Base-by-base conservation (phyloP, 92 coral and sea anemone genomes). In the Paramuricea clavata region DNA sequence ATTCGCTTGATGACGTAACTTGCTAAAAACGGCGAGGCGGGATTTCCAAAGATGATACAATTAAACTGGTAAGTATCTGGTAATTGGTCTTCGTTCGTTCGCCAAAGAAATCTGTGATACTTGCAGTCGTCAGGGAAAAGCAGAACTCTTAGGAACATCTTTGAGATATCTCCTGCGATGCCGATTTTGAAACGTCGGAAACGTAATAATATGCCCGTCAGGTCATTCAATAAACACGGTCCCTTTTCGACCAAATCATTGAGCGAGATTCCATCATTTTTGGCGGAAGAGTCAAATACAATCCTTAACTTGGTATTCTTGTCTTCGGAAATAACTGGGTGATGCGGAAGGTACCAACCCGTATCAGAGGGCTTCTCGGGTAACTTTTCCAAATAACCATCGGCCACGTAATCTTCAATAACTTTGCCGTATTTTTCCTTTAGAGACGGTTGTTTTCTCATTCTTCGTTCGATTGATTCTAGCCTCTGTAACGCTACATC, bases 271-370 rank as follows among this genome's bases (percentile, higher is more conserved):
- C 69, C 79, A 12, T 52, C n/a, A 25, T 6, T 34, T 59, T 49
- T 54, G 10, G 83, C 83, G 2, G 70, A 60, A 16, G 79, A 78
- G 25, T 67, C 72, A 32, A 65, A 65, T 11, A 65, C 72, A 10
- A 65, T 65, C 33, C 72, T 5, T 8, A 30, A 78, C 15, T 78
- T 78, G 33, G 64, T 49, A 42, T 50, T 78, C 67, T 12, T 57
- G 25, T 60, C 56, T 7, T 78, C 70, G 2, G 65, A 78, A 25
- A 78, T 33, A 0, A 78, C 77, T 21, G 83, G 83, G 70, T 78
- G 83, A 59, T 78, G 69, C 54, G 79, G 83, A 26, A 78, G 56
- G 30, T 78, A 78, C 83, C 83, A 78, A 23, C 83, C 83, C 6
- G 0, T 22, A 19, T 78, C 83, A 23, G 34, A 4, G 10, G 68